A percentile compares a stretch with the other conserved stretches of the same genome.
Conservation (phyloP, 92 coral and sea anemone species). For the Ricordea florida region DNA sequence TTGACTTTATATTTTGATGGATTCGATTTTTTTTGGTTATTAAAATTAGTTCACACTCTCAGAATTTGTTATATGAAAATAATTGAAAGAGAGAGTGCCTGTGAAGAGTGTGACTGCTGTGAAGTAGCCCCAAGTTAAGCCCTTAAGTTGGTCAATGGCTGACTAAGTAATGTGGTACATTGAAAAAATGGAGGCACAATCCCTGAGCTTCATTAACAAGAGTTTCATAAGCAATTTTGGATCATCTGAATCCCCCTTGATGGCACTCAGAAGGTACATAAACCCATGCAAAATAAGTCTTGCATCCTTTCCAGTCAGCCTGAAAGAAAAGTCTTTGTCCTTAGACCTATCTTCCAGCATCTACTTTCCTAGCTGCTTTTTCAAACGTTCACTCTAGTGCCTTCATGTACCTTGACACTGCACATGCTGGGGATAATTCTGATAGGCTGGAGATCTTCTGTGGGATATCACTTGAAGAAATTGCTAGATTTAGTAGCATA, state of each 20-base stretch:
- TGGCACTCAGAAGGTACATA: conserved; percentile 61
- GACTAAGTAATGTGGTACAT: conserved; percentile 38
- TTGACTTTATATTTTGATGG: too few relatives aligned
- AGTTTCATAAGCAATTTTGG: conserved; percentile 38
- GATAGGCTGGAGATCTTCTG: not conserved
- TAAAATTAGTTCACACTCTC: too few relatives aligned
- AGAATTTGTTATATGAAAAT: too few relatives aligned
- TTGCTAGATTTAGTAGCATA: conserved; percentile 31
- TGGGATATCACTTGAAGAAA: conserved; percentile 23
- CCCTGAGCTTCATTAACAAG: conserved; percentile 39
- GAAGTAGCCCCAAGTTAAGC: conserved; percentile 2
- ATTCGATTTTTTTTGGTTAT: too few relatives aligned
- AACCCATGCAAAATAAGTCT: conserved; percentile 59
- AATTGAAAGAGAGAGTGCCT: too few relatives aligned
- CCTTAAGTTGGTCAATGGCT: conserved; percentile 14
- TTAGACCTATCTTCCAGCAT: conserved; percentile 45
- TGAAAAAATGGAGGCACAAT: conserved; percentile 49
- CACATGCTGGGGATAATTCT: conserved; percentile 20
- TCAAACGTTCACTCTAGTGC: conserved; percentile 38
- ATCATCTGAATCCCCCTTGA: conserved; percentile 47
- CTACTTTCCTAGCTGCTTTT: conserved; percentile 60
- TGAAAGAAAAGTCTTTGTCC: conserved; percentile 54
- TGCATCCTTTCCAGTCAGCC: conserved; percentile 72
- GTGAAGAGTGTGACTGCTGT: conserved; percentile 38
- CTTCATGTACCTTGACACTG: conserved; percentile 38